Evolutionary conservation across 1,140 invertebrate genomes (phyloP), one percentile per base, ranked within the genome.

Genomic region (Drosophila equinoxialis): DNA sequence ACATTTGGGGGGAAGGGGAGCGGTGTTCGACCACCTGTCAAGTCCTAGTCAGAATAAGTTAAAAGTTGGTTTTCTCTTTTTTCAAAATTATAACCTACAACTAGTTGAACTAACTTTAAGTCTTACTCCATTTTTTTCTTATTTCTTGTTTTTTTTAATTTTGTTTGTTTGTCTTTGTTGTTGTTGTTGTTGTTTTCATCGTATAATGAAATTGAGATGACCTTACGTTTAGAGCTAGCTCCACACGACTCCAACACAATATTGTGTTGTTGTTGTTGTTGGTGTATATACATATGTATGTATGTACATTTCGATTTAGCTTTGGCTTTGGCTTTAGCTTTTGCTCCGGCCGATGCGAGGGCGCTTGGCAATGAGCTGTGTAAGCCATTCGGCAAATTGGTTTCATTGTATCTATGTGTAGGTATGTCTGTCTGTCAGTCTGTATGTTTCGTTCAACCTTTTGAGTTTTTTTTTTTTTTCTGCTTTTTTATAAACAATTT

Each of bases 341-440:
- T 33, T 57, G 54, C 54, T 57, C 23, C 57, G 10, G 10, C 51
- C 10, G 33, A 59, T 59, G 57, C 57, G 57, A 59, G 57, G 57
- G 57, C 57, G 57, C 57, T 59, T 59, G 57, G 57, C 57, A 59
- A 59, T 59, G 55, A 58, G 55, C 55, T 58, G 30, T 58, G 55
- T 51, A 51, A 51, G 45, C 55, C 55, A 58, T 58, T 58, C 55
- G 57, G 57, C 57, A 59, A 59, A 59, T 59, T 59, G 57, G 57
- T 59, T 59, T 59, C 57, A 59, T 59, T 59, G 57, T 59, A 59
- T 58, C 13, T 48, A 48, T 48, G 45, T 48, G 45, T 51, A 51
- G 17, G 45, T 51, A 23, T 51, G 35, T 37, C 33, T 35, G 45
- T 48, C 45, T 48, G 45, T 48, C 45, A 23, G 45, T 48, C 17